phyloP scores from a whole-genome alignment of 2,888 invertebrate genomes.

The Meteorus colon region DNA sequence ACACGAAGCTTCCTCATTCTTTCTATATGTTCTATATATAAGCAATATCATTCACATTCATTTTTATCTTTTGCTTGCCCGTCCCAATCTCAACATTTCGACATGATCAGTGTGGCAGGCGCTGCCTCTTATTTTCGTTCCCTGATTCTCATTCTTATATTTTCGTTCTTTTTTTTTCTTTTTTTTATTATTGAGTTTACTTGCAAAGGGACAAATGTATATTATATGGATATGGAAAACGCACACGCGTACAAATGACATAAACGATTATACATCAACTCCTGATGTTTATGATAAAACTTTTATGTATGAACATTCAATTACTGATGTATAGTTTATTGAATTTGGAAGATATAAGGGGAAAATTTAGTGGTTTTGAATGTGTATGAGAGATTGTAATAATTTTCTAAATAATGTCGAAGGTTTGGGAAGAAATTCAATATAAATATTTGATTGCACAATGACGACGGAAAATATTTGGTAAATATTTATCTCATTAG shows the following conservation, averaged over 20 bases:
- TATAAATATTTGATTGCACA: too few relatives aligned
- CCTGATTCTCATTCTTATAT: background rate
- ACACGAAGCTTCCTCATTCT: slow-evolving; percentile 36
- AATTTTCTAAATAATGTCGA: too few relatives aligned
- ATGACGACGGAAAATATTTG: too few relatives aligned
- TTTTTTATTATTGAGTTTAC: slow-evolving; percentile 18
- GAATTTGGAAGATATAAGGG: background rate
- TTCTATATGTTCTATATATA: slow-evolving; percentile 1
- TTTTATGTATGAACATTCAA: background rate
- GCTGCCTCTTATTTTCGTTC: slow-evolving; percentile 36
- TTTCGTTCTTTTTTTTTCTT: background rate
- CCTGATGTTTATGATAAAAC: background rate
- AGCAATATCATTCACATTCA: slow-evolving; percentile 61
- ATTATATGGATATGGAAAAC: slow-evolving; percentile 16
- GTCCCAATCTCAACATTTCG: slow-evolving; percentile 54
- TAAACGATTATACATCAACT: slow-evolving; percentile 8
- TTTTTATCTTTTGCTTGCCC: slow-evolving; percentile 54
- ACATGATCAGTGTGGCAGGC: slow-evolving; percentile 54
- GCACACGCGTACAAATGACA: slow-evolving; percentile 23
- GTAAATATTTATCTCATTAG: too few relatives aligned
- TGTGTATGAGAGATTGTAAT: too few relatives aligned
- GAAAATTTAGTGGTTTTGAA: too few relatives aligned
- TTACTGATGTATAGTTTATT: background rate
- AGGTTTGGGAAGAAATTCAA: too few relatives aligned
- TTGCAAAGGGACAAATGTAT: slow-evolving; percentile 3